Base-by-base conservation (phyloP, 1,140 invertebrate genomes). In the Nomia melanderi region DNA sequence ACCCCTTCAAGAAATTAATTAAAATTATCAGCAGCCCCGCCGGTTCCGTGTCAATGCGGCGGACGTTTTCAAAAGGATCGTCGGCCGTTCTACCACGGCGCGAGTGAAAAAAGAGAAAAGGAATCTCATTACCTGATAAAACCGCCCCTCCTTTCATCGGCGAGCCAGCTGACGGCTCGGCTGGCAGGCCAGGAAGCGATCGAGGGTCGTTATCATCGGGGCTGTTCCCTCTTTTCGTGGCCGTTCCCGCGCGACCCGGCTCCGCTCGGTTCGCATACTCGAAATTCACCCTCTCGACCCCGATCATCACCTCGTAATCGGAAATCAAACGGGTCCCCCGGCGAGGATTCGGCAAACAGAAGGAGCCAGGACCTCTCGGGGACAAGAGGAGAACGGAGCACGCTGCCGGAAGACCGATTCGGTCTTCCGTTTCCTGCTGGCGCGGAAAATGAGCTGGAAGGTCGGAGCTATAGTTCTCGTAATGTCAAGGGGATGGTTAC, bases 41-140 rank as follows among this genome's bases (percentile, higher is more conserved):
- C 39, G 39, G 39, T 41, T 41, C 17, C 39, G 64, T 27, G 44
- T 25, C 33, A 27, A n/a, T n/a, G n/a, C 9, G 6, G 1, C 11
- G n/a, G n/a, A n/a, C n/a, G n/a, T 4, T 73, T 54, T 41, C 44
- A 73, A 73, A 73, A 53, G 71, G 20, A 64, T 23, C 8, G 25
- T n/a, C 17, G 39, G 12, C 8, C 1, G 9, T n/a, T n/a, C n/a
- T n/a, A n/a, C n/a, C n/a, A n/a, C n/a, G n/a, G n/a, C n/a, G n/a
- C n/a, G n/a, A n/a, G 1, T 7, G 6, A 14, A 50, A n/a, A 17
- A 29, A 33, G 6, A n/a, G 17, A n/a, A 33, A 36, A 20, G n/a
- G 23, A 11, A 7, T 64, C 44, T 64, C 59, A 29, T 64, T 73
- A n/a, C 31, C 11, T 11, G 29, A 50, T 23, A 54, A 14, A 72